These are phyloP conservation scores for Yponomeuta cagnagella DNA, from an alignment of 2,888 invertebrate species.

Conservation along the genomic window DNA sequence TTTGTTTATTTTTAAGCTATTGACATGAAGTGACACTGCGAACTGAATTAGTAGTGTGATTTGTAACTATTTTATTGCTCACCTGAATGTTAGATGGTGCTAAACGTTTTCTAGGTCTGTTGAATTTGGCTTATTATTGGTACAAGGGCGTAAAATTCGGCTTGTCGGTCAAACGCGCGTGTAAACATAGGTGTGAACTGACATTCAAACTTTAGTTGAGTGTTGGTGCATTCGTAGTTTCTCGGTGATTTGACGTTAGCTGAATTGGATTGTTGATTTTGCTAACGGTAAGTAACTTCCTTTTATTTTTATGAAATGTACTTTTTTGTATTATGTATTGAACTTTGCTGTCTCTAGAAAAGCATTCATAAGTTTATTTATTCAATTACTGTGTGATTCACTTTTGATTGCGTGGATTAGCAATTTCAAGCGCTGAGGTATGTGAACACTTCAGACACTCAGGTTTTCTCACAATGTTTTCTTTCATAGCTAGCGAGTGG, in stretches of 20 bases:
- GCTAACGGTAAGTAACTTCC: background rate
- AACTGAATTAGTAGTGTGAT: background rate
- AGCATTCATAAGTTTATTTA: too few species aligned
- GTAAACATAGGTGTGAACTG: constrained; percentile 60
- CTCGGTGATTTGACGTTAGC: background rate
- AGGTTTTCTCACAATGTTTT: too few species aligned
- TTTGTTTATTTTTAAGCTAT: constrained; percentile 4
- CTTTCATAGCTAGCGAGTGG: too few species aligned
- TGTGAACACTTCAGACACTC: too few species aligned
- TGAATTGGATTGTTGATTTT: constrained; percentile 11
- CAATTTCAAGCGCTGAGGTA: too few species aligned
- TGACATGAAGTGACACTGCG: background rate
- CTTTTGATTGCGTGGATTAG: too few species aligned
- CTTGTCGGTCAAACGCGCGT: constrained; percentile 40
- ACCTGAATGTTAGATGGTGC: constrained; percentile 35
- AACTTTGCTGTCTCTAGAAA: too few species aligned
- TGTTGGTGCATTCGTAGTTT: background rate
- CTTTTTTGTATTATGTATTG: background rate
- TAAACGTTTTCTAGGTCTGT: constrained; percentile 60
- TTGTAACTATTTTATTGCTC: background rate
- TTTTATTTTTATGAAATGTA: background rate
- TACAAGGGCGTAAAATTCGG: constrained; percentile 66
- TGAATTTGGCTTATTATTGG: constrained; percentile 55
- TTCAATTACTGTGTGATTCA: too few species aligned
- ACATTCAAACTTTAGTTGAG: constrained; percentile 28